Percentiles rank a stretch among this genome's conserved stretches.
phyloP scores from a whole-genome alignment of 2,113 vertebrate genomes.

The Serilophus lunatus region DNA sequence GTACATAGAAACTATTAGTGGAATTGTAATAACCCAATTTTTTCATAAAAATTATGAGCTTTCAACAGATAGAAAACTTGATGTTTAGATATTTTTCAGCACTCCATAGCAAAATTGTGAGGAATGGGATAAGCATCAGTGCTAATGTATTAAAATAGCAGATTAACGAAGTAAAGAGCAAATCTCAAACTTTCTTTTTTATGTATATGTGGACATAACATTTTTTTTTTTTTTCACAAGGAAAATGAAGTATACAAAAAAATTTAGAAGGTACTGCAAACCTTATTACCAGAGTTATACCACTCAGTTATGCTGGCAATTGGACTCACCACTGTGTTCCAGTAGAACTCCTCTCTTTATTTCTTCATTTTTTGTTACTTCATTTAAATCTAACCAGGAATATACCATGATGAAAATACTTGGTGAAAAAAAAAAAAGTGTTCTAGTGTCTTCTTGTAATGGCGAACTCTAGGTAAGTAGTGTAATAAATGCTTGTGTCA shows the following conservation, averaged over 20 bases:
- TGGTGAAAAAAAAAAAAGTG: not conserved
- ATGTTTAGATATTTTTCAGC: not conserved
- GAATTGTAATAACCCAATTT: not conserved
- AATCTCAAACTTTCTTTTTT: not conserved
- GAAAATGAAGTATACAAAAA: not conserved
- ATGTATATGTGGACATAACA: not conserved
- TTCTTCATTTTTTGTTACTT: too few species aligned
- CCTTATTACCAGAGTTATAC: not conserved
- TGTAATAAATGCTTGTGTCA: not conserved
- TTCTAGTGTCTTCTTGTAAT: not conserved
- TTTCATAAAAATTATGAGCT: not conserved
- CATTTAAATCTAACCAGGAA: not conserved
- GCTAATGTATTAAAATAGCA: not conserved
- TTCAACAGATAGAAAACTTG: not conserved
- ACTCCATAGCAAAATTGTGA: not conserved
- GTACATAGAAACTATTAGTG: not conserved
- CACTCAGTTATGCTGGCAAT: not conserved
- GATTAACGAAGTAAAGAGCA: not conserved
- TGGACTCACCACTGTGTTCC: not conserved
- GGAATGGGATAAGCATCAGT: not conserved
- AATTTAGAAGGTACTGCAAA: not conserved
- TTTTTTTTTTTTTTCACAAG: too few species aligned
- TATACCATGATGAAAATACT: not conserved
- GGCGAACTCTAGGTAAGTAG: not conserved
- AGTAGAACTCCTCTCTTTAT: not conserved